Base-by-base conservation (phyloP, 2,888 invertebrate species). In the Nesidiocoris tenuis region DNA sequence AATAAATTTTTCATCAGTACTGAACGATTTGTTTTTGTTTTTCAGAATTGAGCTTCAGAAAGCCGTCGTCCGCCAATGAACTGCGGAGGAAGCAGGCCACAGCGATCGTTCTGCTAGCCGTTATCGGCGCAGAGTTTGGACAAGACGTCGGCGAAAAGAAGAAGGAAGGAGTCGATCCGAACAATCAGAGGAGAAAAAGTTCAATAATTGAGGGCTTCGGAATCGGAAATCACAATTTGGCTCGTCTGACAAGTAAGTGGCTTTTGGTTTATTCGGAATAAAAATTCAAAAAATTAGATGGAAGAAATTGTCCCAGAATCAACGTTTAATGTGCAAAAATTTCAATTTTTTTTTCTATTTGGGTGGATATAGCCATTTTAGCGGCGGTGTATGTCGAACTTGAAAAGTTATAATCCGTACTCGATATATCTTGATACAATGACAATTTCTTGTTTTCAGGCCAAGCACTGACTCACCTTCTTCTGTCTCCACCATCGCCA, bases 41-140 rank as follows among this genome's bases (percentile, higher is more conserved):
- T 59, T 17, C 57, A 70, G 86, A 86, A 80, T 81, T 83, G 39
- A 83, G 83, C 74, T 88, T 93, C 67, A 88, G 93, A 55, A 93
- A 94, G 83, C 93, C 94, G 3, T 94, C 94, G 0, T 94, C 93
- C 79, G 86, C 91, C 1, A 91, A 93, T 0, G 95, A 96, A 84
- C 84, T 95, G 71, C 94, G 95, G 80, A 88, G 97, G 3, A 96
- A 97, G 82, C 98, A 99, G 84, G 96, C 98, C 0, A 98, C 98
- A 0, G 95, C 99, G 0, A 96, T 99, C 0, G 96, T 99, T 2
- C 85, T 99, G 71, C 84, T 99, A 57, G 98, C 98, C 0, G 98
- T 99, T 0, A 95, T 99, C 72, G 99, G 99, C 0, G 96, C 98
- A 0, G 98, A 99, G 85, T 99, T 98, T 82, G 98, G 98, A 0